These are phyloP conservation scores for Virgularia gustaviana DNA, from an alignment of 92 coral and sea anemone species.

Conservation along the genomic window DNA sequence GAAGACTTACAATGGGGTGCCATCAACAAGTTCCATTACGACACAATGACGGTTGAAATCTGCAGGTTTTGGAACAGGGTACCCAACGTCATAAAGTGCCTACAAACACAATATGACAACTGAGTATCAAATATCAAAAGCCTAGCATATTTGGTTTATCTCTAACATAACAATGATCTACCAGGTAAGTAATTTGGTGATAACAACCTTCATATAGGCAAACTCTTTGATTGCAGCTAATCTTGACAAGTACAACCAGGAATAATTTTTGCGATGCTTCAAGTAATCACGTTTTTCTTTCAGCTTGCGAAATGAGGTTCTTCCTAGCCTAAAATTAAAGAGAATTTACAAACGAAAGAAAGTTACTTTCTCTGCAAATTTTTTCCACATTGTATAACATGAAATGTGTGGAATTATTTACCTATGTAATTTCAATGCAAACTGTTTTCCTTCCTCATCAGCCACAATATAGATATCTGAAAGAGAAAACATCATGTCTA, in stretches of 20 bases:
- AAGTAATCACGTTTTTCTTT: slow-evolving; percentile 91
- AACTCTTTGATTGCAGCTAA: slow-evolving; percentile 93
- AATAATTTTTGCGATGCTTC: slow-evolving; percentile 77
- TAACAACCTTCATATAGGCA: slow-evolving; percentile 84
- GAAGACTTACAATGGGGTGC: slow-evolving; percentile 83
- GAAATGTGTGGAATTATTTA: no score
- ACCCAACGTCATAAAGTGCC: slow-evolving; percentile 88
- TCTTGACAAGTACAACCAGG: slow-evolving; percentile 91
- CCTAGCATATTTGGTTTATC: neutral
- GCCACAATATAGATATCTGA: slow-evolving; percentile 93
- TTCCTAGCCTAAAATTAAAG: slow-evolving; percentile 72
- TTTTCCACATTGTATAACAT: no score
- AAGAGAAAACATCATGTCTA: neutral
- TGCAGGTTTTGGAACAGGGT: slow-evolving; percentile 86
- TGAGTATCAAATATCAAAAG: neutral
- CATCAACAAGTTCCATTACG: slow-evolving; percentile 92
- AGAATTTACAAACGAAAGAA: neutral
- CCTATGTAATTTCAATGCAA: slow-evolving; percentile 96
- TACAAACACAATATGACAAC: neutral
- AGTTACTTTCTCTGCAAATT: neutral
- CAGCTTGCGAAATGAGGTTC: slow-evolving; percentile 89
- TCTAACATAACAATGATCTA: neutral
- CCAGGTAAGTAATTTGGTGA: neutral
- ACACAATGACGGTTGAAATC: slow-evolving; percentile 93
- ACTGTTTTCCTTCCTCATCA: slow-evolving; percentile 81